Conservation (phyloP, 2,888 invertebrate species). For the Orthosia gracilis region DNA sequence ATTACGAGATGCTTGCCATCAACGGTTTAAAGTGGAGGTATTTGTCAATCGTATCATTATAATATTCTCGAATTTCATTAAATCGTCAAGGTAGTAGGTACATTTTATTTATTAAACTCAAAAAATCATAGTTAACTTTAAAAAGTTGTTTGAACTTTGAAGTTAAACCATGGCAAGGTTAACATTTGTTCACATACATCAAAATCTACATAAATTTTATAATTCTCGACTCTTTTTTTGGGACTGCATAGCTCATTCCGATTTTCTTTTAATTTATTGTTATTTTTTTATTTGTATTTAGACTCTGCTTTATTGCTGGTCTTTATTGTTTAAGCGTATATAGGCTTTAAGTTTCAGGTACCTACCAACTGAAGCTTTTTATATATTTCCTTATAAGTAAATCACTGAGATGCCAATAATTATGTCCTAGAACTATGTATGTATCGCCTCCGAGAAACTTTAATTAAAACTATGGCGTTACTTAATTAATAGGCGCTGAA, state of each 20-base stretch:
- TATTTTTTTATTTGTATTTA: too few species aligned
- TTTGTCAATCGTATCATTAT: too few species aligned
- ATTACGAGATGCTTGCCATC: background rate
- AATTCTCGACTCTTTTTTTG: too few species aligned
- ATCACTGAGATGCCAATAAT: too few species aligned
- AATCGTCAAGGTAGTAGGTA: background rate
- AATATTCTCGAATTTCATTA: background rate
- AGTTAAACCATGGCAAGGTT: background rate
- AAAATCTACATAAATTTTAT: too few species aligned
- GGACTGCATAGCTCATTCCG: too few species aligned
- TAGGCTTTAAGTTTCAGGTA: background rate
- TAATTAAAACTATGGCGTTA: background rate
- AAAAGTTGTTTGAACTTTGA: background rate
- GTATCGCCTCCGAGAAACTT: background rate
- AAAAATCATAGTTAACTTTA: background rate
- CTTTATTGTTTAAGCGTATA: too few species aligned
- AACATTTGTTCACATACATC: background rate
- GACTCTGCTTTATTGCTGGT: too few species aligned
- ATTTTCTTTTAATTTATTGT: too few species aligned
- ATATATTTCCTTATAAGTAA: background rate
- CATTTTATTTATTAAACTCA: background rate
- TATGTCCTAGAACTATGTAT: background rate
- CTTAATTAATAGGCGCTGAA: background rate
- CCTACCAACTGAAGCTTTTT: background rate
- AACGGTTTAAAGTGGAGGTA: too few species aligned